Evolutionary conservation across 2,888 invertebrate genomes (phyloP), one percentile per base, ranked within the genome.

Genomic region (Pteria penguin): DNA sequence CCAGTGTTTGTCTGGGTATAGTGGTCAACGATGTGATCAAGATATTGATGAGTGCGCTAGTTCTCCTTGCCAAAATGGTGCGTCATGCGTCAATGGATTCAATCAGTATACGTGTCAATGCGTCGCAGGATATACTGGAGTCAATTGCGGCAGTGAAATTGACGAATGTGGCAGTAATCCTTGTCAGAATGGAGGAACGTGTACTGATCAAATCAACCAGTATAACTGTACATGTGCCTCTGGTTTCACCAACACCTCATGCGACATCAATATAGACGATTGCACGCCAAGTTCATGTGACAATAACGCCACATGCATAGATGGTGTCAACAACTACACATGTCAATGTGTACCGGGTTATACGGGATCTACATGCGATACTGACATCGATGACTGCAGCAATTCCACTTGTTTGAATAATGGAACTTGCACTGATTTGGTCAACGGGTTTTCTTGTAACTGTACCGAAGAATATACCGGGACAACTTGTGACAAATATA

Each of bases 11-110:
- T n/a, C n/a, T n/a, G n/a, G n/a, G n/a, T n/a, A n/a, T n/a, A n/a
- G n/a, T n/a, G n/a, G n/a, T n/a, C n/a, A n/a, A n/a, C n/a, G n/a
- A n/a, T n/a, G n/a, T n/a, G n/a, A n/a, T n/a, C 95, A 96, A 79
- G 97, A 98, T 88, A 97, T 97, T 8, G 96, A 98, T 91, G 97
- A 98, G 90, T 98, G 98, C 88, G 52, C 78, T 33, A 81, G 80
- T 4, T 88, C 97, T 66, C 89, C 90, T 0, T 90, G 90, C 75
- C 86, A 87, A 65, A 87, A 89, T 66, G 86, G 86, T 3, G 88
- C 86, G 2, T 75, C 78, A 0, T 90, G 90, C 71, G 57, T 1
- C 22, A 65, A 65, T 45, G 65, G 11, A 26, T 4, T 18, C 4
- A 32, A 22, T 4, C n/a, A 8, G 4, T 65, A 45, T 36, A 45